These are phyloP conservation scores for Rhimphoctona megacephalus DNA, from an alignment of 2,888 invertebrate genomes.

Conservation along the genomic window DNA sequence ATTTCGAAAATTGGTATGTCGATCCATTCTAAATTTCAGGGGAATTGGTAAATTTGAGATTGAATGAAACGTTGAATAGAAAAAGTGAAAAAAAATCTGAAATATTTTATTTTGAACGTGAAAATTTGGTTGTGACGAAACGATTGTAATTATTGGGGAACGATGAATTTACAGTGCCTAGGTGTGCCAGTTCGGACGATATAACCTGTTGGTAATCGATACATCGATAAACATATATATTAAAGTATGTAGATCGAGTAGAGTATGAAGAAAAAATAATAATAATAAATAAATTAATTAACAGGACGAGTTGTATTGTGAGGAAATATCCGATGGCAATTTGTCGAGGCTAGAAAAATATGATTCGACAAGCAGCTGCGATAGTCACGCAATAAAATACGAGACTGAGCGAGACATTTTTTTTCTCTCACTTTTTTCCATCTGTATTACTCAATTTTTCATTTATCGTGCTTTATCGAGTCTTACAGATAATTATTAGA, in stretches of 20 bases:
- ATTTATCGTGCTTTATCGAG: neutral
- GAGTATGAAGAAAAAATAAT: neutral
- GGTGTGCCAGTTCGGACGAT: neutral
- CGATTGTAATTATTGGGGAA: neutral
- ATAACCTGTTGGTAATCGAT: slow-evolving; percentile 23
- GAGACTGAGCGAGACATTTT: slow-evolving; percentile 26
- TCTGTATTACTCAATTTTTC: neutral
- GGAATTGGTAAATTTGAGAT: neutral
- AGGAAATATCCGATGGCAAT: slow-evolving; percentile 27
- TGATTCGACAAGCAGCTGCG: slow-evolving; percentile 48
- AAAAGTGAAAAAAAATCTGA: neutral
- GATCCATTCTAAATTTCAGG: no score
- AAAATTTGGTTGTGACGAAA: neutral
- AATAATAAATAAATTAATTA: neutral
- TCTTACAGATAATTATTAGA: slow-evolving; percentile 17
- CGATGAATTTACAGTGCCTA: slow-evolving; percentile 1
- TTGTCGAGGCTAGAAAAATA: slow-evolving; percentile 56
- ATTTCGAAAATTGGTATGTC: neutral
- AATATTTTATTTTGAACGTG: neutral
- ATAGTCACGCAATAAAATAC: slow-evolving; percentile 62
- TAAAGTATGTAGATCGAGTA: neutral
- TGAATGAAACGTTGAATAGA: neutral
- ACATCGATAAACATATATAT: neutral
- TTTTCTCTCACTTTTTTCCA: neutral
- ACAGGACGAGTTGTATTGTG: neutral